These are phyloP conservation scores for Schizotus pectinicornis DNA, from an alignment of 2,888 invertebrate species.

Conservation along the genomic window DNA sequence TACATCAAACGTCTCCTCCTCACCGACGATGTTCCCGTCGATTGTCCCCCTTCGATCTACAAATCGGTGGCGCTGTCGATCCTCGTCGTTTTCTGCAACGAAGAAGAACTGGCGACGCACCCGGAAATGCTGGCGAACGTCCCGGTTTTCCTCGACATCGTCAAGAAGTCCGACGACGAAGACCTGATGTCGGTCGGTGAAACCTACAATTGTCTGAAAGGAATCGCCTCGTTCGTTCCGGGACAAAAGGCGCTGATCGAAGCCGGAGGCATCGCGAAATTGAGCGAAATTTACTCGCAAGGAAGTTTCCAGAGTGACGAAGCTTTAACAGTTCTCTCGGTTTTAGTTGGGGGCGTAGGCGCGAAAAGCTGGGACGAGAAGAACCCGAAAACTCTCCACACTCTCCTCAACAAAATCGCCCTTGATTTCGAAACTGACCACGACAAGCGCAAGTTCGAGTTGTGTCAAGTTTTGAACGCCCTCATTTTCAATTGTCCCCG, in stretches of 20 bases:
- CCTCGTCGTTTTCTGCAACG: constrained; percentile 84
- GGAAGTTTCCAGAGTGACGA: constrained; percentile 91
- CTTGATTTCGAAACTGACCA: constrained; percentile 89
- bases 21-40: constrained; percentile 78
- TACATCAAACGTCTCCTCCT: constrained; percentile 83
- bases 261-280: constrained; percentile 78
- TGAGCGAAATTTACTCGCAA: constrained; percentile 85
- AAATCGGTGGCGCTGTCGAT: constrained; percentile 90
- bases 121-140: constrained; percentile 84
- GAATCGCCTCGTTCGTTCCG: constrained; percentile 77
- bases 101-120: constrained; percentile 79
- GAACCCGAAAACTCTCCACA: constrained; percentile 80
- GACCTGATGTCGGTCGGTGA: constrained; percentile 86
- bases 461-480: constrained; percentile 80
- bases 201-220: constrained; percentile 82
- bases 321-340: constrained; percentile 77
- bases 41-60: constrained; percentile 88
- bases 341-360: constrained; percentile 74
- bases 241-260: constrained; percentile 82
- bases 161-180: constrained; percentile 85
- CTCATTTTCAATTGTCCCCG: constrained; percentile 76
- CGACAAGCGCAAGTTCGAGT: constrained; percentile 87
- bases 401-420: constrained; percentile 81
- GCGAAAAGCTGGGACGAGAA: constrained; percentile 76
- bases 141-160: constrained; percentile 83